A percentile compares a stretch with the other conserved stretches of the same genome.
These are phyloP conservation scores for Shargacucullia verbasci DNA, from an alignment of 2,888 invertebrate genomes.

Conservation along the genomic window DNA sequence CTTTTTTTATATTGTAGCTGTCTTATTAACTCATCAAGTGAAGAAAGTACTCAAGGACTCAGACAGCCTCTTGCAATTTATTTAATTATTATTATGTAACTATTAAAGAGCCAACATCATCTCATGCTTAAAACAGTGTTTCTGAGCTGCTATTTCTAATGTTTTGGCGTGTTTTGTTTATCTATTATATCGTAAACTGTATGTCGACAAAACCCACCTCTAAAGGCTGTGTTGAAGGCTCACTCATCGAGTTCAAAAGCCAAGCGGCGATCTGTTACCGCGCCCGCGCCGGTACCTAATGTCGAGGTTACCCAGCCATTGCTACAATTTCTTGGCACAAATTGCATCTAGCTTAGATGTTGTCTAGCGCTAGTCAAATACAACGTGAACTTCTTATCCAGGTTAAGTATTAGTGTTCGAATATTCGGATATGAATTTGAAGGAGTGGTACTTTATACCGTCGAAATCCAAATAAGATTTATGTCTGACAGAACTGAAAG, in stretches of 20 bases:
- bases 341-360: constrained; percentile 30
- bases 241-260: constrained; percentile 87
- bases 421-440: constrained; percentile 37
- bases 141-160: no score
- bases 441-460: no score
- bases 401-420: constrained; percentile 39
- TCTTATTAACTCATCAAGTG: no score
- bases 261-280: constrained; percentile 79
- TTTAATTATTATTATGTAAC: no score
- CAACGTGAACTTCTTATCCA: constrained; percentile 39
- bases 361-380: constrained; percentile 33
- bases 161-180: no score
- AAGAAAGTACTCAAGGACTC: no score
- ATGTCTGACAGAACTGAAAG: no score
- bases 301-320: constrained; percentile 69
- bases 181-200: background rate
- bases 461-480: no score
- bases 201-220: constrained; percentile 42
- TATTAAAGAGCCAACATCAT: no score
- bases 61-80: no score
- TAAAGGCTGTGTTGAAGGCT: constrained; percentile 76
- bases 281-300: constrained; percentile 62
- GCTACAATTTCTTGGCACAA: constrained; percentile 64
- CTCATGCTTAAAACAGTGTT: no score
- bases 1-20: no score